Base-by-base conservation (phyloP, 2,888 invertebrate species). In the Platycheirus albimanus region DNA sequence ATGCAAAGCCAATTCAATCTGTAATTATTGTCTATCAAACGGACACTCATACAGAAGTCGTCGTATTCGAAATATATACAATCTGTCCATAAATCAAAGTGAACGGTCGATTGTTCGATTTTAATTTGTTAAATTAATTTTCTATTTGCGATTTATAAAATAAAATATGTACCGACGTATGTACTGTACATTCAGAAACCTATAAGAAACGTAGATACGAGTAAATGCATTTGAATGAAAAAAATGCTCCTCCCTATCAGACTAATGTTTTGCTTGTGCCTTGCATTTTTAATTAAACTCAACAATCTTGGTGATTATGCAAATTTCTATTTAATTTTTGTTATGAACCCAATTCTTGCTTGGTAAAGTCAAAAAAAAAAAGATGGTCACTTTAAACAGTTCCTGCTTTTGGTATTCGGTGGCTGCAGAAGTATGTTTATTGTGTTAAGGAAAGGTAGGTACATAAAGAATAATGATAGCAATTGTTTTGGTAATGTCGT, bases 251-350 rank as follows among this genome's bases (percentile, higher is more conserved):
- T 70, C 30, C 11, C 20, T 8, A 33, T 5, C 20, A 45, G 45
- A 61, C 15, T 8, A 28, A 61, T 58, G 58, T 36, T 13, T n/a
- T 3, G 13, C 38, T 38, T 66, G 51, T 72, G 72, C 51, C 61
- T 67, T 61, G 78, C 66, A 78, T 78, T 61, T 38, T 61, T 66
- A 67, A 78, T 72, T 58, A 54, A 56, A 58, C 7, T 58, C 43
- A 47, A 28, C 54, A 74, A 49, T 74, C 33, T 47, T 61, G 61
- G 24, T 67, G 66, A 19, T 33, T 11, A 33, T 67, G 72, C 78
- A 58, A 63, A 79, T 54, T 70, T 38, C 20, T 11, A 30, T 52
- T 64, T 36, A 43, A 24, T 15, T 41, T 49, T n/a, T 43, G n/a
- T 24, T n/a, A 10, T 36, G 0, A 11, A 17, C 33, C 7, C 15